A percentile compares a stretch with the other conserved stretches of the same genome.
Evolutionary conservation across 53 echinoderm and acorn worm genomes (phyloP).

Genomic region (Apostichopus leukothele): DNA sequence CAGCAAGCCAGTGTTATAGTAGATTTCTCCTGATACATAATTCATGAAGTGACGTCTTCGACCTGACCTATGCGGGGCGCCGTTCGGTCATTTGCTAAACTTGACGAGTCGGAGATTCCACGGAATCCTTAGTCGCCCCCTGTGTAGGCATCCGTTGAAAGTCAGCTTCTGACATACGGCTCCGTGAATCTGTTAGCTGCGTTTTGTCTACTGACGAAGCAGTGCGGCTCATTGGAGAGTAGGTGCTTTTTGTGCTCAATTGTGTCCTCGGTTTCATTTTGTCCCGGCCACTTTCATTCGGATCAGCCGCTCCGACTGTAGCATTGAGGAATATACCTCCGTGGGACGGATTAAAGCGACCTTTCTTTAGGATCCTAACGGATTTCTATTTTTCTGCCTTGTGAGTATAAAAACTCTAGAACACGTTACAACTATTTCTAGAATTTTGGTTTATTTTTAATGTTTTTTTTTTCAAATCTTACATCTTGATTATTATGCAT

Average conservation of each 20-base stretch:
- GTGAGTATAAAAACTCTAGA: not conserved
- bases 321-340: constrained; percentile 36
- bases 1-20: not conserved
- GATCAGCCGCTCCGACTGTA: not conserved
- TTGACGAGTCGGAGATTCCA: constrained; percentile 73
- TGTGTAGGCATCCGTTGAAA: constrained; percentile 40
- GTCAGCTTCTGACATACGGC: not conserved
- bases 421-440: not conserved
- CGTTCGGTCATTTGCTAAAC: constrained; percentile 74
- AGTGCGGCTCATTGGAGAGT: constrained; percentile 24
- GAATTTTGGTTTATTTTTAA: not conserved
- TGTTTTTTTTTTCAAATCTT: not conserved
- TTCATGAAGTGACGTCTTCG: constrained; percentile 40
- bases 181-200: constrained; percentile 27
- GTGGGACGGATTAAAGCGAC: not conserved
- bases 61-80: constrained; percentile 42
- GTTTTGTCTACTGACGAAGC: constrained; percentile 27
- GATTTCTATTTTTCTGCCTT: constrained; percentile 25
- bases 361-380: constrained; percentile 4
- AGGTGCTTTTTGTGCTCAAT: not conserved
- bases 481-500: too few relatives aligned
- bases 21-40: not conserved
- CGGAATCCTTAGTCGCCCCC: constrained; percentile 62
- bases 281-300: not conserved
- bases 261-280: not conserved